Evolutionary conservation across 2,797 vertebrate genomes (phyloP).

Genomic region (Anniella stebbinsi): DNA sequence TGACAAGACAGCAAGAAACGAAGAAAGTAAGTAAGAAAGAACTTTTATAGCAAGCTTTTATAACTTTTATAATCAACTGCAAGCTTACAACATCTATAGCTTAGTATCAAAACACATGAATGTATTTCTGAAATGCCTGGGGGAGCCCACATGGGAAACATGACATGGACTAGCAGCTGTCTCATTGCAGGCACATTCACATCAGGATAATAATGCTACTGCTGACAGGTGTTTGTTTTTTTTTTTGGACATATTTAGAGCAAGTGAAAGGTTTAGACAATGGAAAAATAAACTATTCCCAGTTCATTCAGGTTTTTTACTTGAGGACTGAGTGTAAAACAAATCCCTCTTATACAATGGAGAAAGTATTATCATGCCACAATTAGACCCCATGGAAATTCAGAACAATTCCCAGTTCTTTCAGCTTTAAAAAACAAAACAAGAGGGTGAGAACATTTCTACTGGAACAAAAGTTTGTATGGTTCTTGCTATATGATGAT

Average conservation of each 20-base stretch:
- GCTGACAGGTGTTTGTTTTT: background rate
- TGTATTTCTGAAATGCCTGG: slow-evolving; percentile 21
- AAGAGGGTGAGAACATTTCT: slow-evolving; percentile 22
- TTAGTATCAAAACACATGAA: background rate
- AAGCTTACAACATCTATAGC: background rate
- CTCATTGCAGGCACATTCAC: slow-evolving; percentile 19
- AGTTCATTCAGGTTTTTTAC: slow-evolving; percentile 32
- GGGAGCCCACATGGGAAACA: background rate
- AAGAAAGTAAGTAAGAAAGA: slow-evolving; percentile 6
- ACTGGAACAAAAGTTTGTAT: background rate
- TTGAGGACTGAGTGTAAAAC: slow-evolving; percentile 26
- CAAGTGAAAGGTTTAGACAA: slow-evolving; percentile 30
- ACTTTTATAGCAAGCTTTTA: slow-evolving; percentile 36
- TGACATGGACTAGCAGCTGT: slow-evolving; percentile 28
- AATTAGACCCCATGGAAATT: background rate
- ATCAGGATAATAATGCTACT: background rate
- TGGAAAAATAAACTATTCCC: slow-evolving; percentile 24
- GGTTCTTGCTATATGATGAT: background rate
- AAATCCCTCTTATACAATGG: background rate
- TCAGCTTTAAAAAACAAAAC: background rate
- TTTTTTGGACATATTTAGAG: slow-evolving; percentile 37
- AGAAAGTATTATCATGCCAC: background rate
- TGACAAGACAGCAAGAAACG: slow-evolving; percentile 30
- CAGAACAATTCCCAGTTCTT: accelerated
- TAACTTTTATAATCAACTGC: background rate